phyloP scores from a whole-genome alignment of 1,140 invertebrate genomes.

The Probaryconus sp. region DNA sequence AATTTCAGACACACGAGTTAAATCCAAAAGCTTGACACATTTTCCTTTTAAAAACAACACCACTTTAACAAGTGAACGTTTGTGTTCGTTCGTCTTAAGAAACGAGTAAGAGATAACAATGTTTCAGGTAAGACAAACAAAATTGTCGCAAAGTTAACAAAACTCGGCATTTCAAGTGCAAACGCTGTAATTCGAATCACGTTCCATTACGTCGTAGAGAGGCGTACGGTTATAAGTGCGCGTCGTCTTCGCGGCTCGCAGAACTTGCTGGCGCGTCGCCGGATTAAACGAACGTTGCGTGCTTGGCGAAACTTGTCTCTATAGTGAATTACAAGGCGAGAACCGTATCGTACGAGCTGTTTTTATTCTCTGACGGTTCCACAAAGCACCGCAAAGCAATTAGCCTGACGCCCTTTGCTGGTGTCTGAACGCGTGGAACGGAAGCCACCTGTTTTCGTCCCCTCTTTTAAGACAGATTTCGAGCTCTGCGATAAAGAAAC shows the following conservation, averaged over 20 bases:
- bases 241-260: constrained; percentile 9
- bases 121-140: constrained; percentile 44
- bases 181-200: constrained; percentile 57
- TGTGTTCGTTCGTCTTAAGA: constrained; percentile 13
- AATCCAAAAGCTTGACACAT: no score
- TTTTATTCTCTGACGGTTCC: constrained; percentile 43
- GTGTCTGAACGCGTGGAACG: constrained; percentile 2
- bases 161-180: constrained; percentile 18
- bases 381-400: constrained; percentile 20
- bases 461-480: no score
- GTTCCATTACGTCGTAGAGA: constrained; percentile 28
- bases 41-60: no score
- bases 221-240: constrained; percentile 5
- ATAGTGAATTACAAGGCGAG: constrained; percentile 27
- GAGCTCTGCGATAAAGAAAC: constrained; percentile 13
- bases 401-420: constrained; percentile 1
- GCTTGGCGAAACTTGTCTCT: constrained; percentile 19
- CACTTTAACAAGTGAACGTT: not conserved
- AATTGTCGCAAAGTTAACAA: constrained; percentile 49
- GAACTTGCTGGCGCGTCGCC: constrained; percentile 13
- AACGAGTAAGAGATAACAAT: constrained; percentile 1
- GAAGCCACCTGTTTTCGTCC: constrained; percentile 22
- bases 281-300: constrained; percentile 14
- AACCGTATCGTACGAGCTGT: constrained; percentile 16
- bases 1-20: no score